A percentile compares a stretch with the other conserved stretches of the same genome.
These are phyloP conservation scores for Herpetotheres cachinnans DNA, from an alignment of 2,113 vertebrate species.

Conservation along the genomic window DNA sequence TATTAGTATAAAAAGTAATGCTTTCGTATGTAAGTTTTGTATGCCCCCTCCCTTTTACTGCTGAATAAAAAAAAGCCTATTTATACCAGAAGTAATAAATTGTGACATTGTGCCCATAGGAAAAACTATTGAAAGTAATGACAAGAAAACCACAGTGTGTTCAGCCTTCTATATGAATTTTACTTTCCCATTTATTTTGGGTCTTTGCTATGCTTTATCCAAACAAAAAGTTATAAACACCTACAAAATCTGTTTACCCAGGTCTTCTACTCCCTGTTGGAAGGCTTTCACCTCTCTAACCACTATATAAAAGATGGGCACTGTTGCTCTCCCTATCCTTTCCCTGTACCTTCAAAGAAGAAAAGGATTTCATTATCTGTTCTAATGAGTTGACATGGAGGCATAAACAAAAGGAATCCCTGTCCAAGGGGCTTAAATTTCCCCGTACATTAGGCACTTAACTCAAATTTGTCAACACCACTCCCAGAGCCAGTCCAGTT, in stretches of 20 bases:
- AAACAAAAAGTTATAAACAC: background rate
- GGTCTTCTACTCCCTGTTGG: background rate
- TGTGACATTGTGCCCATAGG: background rate
- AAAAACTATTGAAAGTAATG: background rate
- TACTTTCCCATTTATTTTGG: background rate
- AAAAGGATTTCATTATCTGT: background rate
- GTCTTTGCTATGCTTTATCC: background rate
- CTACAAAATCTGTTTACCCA: background rate
- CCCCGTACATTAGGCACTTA: background rate
- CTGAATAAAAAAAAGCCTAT: background rate
- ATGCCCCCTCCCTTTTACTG: background rate
- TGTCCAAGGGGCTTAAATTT: background rate
- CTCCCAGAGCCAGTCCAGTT: background rate
- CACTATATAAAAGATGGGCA: background rate
- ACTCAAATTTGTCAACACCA: background rate
- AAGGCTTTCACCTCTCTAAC: background rate
- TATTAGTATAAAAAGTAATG: background rate
- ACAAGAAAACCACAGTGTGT: background rate
- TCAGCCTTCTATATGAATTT: background rate
- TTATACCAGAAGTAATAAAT: background rate
- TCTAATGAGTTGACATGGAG: background rate
- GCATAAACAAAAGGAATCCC: background rate
- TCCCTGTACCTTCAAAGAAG: background rate
- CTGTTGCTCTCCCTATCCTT: background rate
- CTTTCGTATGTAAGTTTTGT: background rate